Evolutionary conservation across 2,888 invertebrate species (phyloP).

Genomic region (Tipula vernalis): DNA sequence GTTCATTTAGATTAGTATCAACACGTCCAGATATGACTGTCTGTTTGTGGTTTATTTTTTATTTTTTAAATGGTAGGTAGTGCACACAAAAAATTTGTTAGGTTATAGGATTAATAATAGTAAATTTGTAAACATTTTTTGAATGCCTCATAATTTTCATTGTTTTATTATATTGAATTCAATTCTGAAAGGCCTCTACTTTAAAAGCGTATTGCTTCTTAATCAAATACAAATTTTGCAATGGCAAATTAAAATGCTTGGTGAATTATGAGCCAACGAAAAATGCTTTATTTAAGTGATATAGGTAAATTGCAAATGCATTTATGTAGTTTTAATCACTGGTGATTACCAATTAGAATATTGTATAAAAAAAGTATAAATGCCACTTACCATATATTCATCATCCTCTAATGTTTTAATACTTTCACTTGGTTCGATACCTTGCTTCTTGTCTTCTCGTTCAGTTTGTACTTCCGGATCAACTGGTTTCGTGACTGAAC

Average conservation of each 20-base stretch:
- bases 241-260: neutral
- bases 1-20: conserved; percentile 21
- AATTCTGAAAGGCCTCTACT: neutral
- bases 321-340: neutral
- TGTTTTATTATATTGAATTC: neutral
- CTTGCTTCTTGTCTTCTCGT: neutral
- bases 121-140: neutral
- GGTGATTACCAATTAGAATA: neutral
- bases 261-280: neutral
- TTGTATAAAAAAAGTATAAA: neutral
- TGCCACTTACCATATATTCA: neutral
- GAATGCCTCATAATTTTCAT: neutral
- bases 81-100: neutral
- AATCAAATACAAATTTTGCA: neutral
- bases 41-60: neutral
- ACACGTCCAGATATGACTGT: neutral
- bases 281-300: neutral
- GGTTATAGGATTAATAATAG: neutral
- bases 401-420: neutral
- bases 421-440: neutral
- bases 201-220: neutral
- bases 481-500: neutral
- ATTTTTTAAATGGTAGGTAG: neutral
- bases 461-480: neutral
- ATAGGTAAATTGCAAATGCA: neutral